phyloP scores from a whole-genome alignment of 2,113 vertebrate genomes.

The Phoxinus phoxinus region DNA sequence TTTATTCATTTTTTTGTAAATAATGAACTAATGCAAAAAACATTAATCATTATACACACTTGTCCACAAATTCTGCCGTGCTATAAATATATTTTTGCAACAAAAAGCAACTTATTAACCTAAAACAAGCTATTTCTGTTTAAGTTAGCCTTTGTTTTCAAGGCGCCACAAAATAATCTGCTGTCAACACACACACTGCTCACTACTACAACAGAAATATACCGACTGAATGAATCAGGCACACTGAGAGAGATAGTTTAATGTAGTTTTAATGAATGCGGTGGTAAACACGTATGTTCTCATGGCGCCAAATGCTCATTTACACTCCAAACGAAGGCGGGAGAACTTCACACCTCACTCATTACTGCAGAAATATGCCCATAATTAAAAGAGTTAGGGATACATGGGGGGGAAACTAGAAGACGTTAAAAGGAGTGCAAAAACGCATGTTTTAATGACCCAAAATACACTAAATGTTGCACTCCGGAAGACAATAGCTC shows the following conservation, averaged over 20 bases:
- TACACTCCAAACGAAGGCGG: neutral
- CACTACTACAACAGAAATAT: neutral
- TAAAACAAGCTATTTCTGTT: neutral
- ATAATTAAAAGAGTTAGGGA: neutral
- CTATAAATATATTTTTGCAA: neutral
- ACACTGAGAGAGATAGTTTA: neutral
- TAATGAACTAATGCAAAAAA: neutral
- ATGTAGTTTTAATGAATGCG: no score
- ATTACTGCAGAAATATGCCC: neutral
- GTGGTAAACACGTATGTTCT: neutral
- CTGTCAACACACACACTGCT: neutral
- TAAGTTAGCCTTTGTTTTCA: neutral
- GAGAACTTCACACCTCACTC: neutral
- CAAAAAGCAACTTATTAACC: neutral
- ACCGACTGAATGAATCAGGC: neutral
- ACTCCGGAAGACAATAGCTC: neutral
- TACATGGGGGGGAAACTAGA: no score
- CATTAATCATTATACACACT: neutral
- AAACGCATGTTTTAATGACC: neutral
- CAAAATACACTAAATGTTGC: neutral
- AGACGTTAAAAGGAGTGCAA: neutral
- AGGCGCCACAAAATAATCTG: neutral
- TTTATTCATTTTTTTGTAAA: neutral
- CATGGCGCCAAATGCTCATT: neutral
- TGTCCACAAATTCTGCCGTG: neutral